Conservation (phyloP, 2,888 invertebrate species). For the Apeira syringaria region DNA sequence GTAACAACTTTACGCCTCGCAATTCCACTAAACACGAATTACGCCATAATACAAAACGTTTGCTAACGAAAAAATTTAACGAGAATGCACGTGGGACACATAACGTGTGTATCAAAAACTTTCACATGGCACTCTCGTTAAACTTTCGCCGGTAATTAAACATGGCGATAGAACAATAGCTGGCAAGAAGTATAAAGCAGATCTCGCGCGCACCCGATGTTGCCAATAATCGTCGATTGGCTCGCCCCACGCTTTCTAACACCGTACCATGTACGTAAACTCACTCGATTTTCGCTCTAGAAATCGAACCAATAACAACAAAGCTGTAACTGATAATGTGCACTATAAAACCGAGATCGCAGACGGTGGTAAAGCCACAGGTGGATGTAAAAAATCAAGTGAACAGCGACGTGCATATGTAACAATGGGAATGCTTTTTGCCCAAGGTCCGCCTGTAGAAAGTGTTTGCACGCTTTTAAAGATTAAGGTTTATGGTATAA, state of each 20-base stretch:
- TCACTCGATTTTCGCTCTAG: constrained; percentile 50
- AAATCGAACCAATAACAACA: constrained; percentile 38
- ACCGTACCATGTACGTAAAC: constrained; percentile 53
- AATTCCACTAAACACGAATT: constrained; percentile 52
- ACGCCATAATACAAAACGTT: constrained; percentile 44
- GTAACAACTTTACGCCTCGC: constrained; percentile 38
- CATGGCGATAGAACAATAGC: constrained; percentile 74
- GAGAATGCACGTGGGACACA: constrained; percentile 58
- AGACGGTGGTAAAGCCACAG: constrained; percentile 38
- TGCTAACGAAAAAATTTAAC: constrained; percentile 49
- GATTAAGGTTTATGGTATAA: constrained; percentile 46
- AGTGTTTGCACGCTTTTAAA: constrained; percentile 50
- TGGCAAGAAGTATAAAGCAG: constrained; percentile 65
- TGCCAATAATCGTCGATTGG: constrained; percentile 75
- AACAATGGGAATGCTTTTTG: constrained; percentile 57
- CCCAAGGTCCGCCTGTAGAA: constrained; percentile 50
- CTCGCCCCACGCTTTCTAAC: constrained; percentile 78
- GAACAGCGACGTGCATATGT: constrained; percentile 48
- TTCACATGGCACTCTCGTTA: constrained; percentile 73
- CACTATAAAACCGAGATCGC: constrained; percentile 33
- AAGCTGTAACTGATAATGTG: constrained; percentile 27
- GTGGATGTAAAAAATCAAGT: constrained; percentile 50
- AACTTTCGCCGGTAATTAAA: constrained; percentile 81
- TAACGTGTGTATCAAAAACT: constrained; percentile 55
- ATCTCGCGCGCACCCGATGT: constrained; percentile 68